phyloP scores from a whole-genome alignment of 2,113 vertebrate species.

The Otolemur garnettii region DNA sequence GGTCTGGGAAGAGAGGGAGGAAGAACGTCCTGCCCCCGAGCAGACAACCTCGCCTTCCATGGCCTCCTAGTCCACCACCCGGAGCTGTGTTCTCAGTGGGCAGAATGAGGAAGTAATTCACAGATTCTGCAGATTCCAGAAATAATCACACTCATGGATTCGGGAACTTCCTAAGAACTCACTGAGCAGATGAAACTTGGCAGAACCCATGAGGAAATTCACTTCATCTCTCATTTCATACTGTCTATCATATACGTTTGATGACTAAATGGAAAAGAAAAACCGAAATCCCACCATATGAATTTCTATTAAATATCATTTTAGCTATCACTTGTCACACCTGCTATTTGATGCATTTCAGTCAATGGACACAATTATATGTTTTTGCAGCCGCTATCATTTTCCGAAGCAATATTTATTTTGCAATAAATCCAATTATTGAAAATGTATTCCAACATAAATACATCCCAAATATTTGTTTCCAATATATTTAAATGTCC shows the following conservation, averaged over 20 bases:
- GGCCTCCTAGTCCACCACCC: conserved; percentile 25
- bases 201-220: conserved; percentile 84
- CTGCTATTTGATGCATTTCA: conserved; percentile 85
- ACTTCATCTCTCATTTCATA: conserved; percentile 87
- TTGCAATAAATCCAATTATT: conserved; percentile 58
- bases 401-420: conserved; percentile 80
- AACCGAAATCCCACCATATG: conserved; percentile 85
- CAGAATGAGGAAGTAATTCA: conserved; percentile 81
- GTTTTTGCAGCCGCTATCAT: conserved; percentile 79
- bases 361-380: conserved; percentile 81
- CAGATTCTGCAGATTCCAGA: conserved; percentile 83
- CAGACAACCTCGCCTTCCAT: conserved; percentile 63
- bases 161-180: conserved; percentile 84
- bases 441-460: conserved; percentile 49
- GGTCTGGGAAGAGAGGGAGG: not conserved
- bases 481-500: conserved; percentile 52
- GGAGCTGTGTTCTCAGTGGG: conserved; percentile 72
- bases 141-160: conserved; percentile 75
- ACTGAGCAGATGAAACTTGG: conserved; percentile 85
- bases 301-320: conserved; percentile 88
- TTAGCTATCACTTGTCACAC: conserved; percentile 88
- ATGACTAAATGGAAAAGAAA: conserved; percentile 87
- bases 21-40: conserved; percentile 61
- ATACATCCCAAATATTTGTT: conserved; percentile 51
- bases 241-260: conserved; percentile 85